Evolutionary conservation across 2,113 vertebrate genomes (phyloP).

Genomic region (Rhizomys pruinosus): DNA sequence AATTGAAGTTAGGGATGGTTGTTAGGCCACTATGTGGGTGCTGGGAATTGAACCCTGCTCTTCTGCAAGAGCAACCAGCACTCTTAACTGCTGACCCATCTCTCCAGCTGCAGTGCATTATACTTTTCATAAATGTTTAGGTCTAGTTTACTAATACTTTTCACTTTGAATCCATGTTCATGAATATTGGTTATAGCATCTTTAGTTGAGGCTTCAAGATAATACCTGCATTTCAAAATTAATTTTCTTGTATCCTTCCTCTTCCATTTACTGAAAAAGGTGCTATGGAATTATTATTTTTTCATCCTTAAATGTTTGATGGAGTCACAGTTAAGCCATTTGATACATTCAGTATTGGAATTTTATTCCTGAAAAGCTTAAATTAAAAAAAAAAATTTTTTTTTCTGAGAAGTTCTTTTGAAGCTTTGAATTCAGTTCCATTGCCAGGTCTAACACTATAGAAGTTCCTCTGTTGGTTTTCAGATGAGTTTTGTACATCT

Average conservation of each 20-base stretch:
- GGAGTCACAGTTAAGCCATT: neutral
- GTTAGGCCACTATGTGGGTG: too few species aligned
- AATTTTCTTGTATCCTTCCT: neutral
- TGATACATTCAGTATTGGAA: neutral
- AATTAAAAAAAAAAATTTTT: too few species aligned
- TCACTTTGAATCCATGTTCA: neutral
- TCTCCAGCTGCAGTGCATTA: neutral
- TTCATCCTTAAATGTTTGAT: neutral
- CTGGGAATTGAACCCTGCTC: too few species aligned
- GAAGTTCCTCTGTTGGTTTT: neutral
- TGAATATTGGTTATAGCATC: too few species aligned
- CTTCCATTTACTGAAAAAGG: neutral
- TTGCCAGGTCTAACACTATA: too few species aligned
- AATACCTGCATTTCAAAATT: neutral
- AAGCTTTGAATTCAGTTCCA: neutral
- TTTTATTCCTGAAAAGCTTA: neutral
- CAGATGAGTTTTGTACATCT: neutral
- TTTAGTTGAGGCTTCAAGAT: neutral
- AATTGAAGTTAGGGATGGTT: too few species aligned
- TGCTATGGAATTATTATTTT: neutral
- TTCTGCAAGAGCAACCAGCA: neutral
- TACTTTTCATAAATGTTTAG: neutral
- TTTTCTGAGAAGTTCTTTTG: neutral
- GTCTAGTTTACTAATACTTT: constrained; percentile 17
- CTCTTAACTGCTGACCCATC: too few species aligned